Conservation (phyloP, 2,797 vertebrate genomes). For the Manis crassicaudata region DNA sequence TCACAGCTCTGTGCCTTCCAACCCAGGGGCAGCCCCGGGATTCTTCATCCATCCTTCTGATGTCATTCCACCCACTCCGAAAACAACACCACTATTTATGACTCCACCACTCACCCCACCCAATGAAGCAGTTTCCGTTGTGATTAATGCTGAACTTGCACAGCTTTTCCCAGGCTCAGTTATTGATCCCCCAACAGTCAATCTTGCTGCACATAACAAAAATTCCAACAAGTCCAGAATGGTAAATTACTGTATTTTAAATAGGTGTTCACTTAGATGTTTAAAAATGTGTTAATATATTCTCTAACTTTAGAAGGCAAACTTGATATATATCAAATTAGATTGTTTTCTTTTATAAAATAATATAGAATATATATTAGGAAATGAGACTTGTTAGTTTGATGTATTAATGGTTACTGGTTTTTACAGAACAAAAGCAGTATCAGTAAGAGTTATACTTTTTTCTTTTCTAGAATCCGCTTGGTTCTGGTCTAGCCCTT, state of each 20-base stretch:
- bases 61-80: slow-evolving; percentile 98
- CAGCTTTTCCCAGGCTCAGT: slow-evolving; percentile 98
- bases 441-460: slow-evolving; percentile 55
- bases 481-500: slow-evolving; percentile 96
- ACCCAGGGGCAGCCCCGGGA: slow-evolving; percentile 93
- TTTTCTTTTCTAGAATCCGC: slow-evolving; percentile 89
- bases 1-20: slow-evolving; percentile 98
- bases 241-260: slow-evolving; percentile 88
- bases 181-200: slow-evolving; percentile 96
- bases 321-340: neutral
- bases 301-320: slow-evolving; percentile 19
- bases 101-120: slow-evolving; percentile 98
- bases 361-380: neutral
- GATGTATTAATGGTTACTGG: neutral
- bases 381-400: neutral
- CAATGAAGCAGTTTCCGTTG: slow-evolving; percentile 97
- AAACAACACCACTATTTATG: slow-evolving; percentile 99
- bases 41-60: slow-evolving; percentile 99
- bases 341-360: slow-evolving; percentile 42
- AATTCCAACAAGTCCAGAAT: slow-evolving; percentile 94
- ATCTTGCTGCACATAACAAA: slow-evolving; percentile 95
- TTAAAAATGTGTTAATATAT: slow-evolving; percentile 33
- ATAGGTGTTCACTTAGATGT: slow-evolving; percentile 25
- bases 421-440: slow-evolving; percentile 6
- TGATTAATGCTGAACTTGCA: slow-evolving; percentile 97